Percentiles rank a stretch among this genome's conserved stretches.
Evolutionary conservation across 2,113 vertebrate genomes (phyloP).

Genomic region (Argyrosomus japonicus): DNA sequence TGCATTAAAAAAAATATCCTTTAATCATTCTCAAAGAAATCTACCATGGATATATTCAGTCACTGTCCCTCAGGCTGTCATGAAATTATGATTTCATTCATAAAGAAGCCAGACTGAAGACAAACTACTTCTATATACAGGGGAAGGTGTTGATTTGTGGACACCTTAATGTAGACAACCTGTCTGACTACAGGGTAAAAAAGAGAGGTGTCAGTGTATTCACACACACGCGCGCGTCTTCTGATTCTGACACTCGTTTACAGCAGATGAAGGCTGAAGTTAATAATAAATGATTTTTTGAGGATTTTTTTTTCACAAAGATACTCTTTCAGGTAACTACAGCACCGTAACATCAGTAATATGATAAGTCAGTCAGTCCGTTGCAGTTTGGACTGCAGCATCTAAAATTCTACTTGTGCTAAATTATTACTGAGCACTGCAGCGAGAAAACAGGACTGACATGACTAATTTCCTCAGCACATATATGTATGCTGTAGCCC

Average conservation of each 20-base stretch:
- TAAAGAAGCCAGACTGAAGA: slow-evolving; percentile 21
- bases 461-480: neutral
- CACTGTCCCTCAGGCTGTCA: slow-evolving; percentile 25
- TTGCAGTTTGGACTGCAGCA: neutral
- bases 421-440: neutral
- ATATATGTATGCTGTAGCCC: neutral
- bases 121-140: slow-evolving; percentile 1
- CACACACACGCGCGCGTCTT: neutral
- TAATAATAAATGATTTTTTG: too few relatives aligned
- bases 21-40: slow-evolving; percentile 12
- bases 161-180: neutral
- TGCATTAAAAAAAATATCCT: neutral
- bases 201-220: neutral
- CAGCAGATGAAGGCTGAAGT: too few relatives aligned
- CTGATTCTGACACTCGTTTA: too few relatives aligned
- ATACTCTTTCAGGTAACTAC: too few relatives aligned
- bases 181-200: neutral
- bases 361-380: neutral
- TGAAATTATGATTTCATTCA: slow-evolving; percentile 40
- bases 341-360: neutral
- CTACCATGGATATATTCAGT: neutral
- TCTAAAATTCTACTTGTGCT: neutral
- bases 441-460: neutral
- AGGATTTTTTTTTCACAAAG: too few relatives aligned
- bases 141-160: slow-evolving; percentile 12